phyloP scores from a whole-genome alignment of 37 sponge, comb jelly and placozoan genomes.

The Crambe crambe region DNA sequence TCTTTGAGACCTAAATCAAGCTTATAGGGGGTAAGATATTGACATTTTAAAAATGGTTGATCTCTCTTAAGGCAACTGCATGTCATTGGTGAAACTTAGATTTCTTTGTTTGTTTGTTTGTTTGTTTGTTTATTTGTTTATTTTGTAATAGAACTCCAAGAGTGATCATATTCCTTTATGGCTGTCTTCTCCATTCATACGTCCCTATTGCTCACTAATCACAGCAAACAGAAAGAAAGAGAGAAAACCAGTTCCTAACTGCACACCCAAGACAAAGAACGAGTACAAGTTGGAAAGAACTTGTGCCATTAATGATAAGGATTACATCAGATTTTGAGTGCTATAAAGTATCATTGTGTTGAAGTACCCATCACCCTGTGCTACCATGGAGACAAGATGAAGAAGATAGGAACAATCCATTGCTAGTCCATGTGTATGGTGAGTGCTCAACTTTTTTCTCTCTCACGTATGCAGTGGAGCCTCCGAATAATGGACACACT shows the following conservation, averaged over 20 bases:
- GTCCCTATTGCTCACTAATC: background rate
- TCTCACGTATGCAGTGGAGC: too few relatives aligned
- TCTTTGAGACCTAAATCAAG: too few relatives aligned
- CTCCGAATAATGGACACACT: too few relatives aligned
- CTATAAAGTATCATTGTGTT: background rate
- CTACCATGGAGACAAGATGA: slow-evolving; percentile 8
- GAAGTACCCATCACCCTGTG: slow-evolving; percentile 49
- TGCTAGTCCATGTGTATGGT: slow-evolving; percentile 44
- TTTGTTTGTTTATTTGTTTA: background rate
- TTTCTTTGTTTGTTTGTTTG: too few relatives aligned
- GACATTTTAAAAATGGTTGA: too few relatives aligned
- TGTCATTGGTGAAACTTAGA: too few relatives aligned
- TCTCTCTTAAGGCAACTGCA: too few relatives aligned
- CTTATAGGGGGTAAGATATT: too few relatives aligned
- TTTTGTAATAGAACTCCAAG: background rate
- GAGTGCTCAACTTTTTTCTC: too few relatives aligned
- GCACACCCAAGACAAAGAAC: background rate
- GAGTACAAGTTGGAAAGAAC: background rate
- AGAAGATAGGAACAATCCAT: slow-evolving; percentile 3
- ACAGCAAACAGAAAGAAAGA: too few relatives aligned
- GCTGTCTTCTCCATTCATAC: background rate
- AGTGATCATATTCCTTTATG: background rate
- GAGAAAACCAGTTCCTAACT: background rate
- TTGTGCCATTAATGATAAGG: background rate
- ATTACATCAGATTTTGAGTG: too few relatives aligned